Evolutionary conservation across 1,140 invertebrate species (phyloP).

Genomic region (Cyclargus thomasi): DNA sequence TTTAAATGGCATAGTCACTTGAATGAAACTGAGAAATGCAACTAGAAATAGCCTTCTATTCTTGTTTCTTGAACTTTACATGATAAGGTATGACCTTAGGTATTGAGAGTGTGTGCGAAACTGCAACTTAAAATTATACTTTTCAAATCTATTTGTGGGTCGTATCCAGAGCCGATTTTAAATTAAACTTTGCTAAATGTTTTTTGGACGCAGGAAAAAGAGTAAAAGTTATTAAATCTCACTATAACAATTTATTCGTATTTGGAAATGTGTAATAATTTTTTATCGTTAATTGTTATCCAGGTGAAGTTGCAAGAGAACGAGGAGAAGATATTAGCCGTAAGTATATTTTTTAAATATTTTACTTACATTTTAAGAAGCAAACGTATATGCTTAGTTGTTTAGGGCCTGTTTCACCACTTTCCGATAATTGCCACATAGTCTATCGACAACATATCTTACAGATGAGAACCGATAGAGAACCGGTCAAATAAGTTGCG

Average conservation of each 20-base stretch:
- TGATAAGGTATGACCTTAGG: neutral
- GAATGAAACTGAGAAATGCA: neutral
- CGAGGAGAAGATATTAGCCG: constrained; percentile 78
- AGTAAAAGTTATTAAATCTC: neutral
- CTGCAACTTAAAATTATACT: constrained; percentile 3
- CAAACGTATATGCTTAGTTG: no score
- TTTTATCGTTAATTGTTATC: constrained; percentile 43
- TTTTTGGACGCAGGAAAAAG: neutral
- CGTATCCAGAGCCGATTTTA: neutral
- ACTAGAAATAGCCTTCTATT: neutral
- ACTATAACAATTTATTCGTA: neutral
- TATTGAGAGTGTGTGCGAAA: neutral
- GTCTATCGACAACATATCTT: no score
- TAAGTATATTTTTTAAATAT: constrained; percentile 63
- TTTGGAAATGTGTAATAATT: constrained; percentile 12
- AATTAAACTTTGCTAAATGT: neutral
- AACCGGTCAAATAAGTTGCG: no score
- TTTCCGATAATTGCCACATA: no score
- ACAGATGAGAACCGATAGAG: no score
- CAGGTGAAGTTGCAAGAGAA: constrained; percentile 79
- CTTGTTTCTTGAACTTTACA: neutral
- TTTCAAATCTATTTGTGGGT: neutral
- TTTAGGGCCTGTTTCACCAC: no score
- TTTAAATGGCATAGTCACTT: neutral
- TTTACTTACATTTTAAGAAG: no score